Evolutionary conservation across 2,888 invertebrate genomes (phyloP).

Genomic region (Ecdyonurus torrentis): DNA sequence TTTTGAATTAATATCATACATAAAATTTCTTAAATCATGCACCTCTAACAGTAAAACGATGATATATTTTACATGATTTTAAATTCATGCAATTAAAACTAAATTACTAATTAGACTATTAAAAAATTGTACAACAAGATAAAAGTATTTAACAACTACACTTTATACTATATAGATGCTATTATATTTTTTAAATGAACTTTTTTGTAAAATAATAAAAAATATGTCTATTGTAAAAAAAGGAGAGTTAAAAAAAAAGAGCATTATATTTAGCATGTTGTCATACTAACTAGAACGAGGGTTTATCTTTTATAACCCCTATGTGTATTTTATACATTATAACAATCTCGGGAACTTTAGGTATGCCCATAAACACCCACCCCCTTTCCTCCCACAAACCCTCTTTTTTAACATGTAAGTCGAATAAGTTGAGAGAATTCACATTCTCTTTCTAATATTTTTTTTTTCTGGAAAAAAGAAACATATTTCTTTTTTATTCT

Average conservation of each 20-base stretch:
- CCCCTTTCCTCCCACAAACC: background rate
- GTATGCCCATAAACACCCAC: constrained; percentile 1
- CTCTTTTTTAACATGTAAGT: background rate
- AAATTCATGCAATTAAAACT: no score
- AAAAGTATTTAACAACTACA: no score
- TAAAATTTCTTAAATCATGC: no score
- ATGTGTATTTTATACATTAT: background rate
- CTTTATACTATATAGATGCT: no score
- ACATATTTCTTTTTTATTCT: background rate
- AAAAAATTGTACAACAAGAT: no score
- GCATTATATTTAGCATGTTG: background rate
- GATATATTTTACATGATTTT: no score
- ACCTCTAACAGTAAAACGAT: no score
- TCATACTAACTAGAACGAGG: background rate
- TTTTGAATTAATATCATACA: no score
- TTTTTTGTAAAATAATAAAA: no score
- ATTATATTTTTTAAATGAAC: no score
- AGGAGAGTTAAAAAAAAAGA: background rate
- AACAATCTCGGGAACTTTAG: constrained; percentile 2
- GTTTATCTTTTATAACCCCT: background rate
- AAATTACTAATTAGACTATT: no score
- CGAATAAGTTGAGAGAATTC: background rate
- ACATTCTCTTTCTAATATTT: background rate
- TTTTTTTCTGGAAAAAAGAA: background rate
- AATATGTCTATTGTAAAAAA: no score